A percentile compares a stretch with the other conserved stretches of the same genome.
These are phyloP conservation scores for Ammodramus savannarum DNA, from an alignment of 2,113 vertebrate genomes.

Conservation along the genomic window DNA sequence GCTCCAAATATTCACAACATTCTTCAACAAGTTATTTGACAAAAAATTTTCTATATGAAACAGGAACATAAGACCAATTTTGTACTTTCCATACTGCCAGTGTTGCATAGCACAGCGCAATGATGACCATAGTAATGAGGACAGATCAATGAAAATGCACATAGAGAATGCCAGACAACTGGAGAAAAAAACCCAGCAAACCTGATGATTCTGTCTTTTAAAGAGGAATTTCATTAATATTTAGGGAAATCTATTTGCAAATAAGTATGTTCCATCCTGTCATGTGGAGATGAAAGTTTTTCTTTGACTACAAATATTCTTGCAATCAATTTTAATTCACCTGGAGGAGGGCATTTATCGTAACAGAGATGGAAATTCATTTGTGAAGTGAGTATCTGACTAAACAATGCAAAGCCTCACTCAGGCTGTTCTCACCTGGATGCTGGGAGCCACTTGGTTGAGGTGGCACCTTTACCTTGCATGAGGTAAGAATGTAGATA, in stretches of 20 bases:
- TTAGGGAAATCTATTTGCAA: not conserved
- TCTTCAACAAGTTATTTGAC: not conserved
- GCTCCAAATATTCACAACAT: not conserved
- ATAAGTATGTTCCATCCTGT: not conserved
- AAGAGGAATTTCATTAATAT: not conserved
- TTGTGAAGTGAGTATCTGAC: not conserved
- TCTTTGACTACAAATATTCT: not conserved
- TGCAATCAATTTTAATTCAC: constrained; percentile 1
- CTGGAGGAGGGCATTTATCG: not conserved
- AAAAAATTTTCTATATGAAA: not conserved
- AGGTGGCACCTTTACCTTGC: not conserved
- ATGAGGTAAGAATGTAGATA: not conserved
- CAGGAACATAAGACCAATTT: not conserved
- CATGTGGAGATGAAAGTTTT: not conserved
- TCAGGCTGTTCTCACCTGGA: not conserved
- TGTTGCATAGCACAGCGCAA: not conserved
- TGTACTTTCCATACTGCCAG: not conserved
- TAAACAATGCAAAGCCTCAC: not conserved
- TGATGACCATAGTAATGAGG: not conserved
- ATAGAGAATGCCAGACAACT: not conserved
- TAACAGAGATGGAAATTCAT: not conserved
- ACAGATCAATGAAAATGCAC: not conserved
- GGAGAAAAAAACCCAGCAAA: not conserved
- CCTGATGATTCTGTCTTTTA: not conserved
- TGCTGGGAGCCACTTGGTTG: not conserved